Evolutionary conservation across 2,797 vertebrate genomes (phyloP), one percentile per base, ranked within the genome.

Genomic region (Margarornis squamiger): DNA sequence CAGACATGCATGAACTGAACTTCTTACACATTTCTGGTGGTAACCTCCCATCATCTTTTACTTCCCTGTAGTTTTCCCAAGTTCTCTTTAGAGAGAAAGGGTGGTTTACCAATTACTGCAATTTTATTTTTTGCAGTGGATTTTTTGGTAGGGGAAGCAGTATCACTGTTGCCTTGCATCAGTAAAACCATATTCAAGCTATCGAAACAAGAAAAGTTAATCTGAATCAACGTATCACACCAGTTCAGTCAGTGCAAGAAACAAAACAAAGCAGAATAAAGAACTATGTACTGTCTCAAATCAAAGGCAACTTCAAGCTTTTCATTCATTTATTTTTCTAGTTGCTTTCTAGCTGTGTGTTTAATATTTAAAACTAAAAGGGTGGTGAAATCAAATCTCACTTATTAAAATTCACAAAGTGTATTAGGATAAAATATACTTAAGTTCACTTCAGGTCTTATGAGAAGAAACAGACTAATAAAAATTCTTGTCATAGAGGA

Each of bases 391-490:
- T 46, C 7, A 14, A 92, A 24, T 67, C 30, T 65, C 22, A 65
- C 7, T 23, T 81, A 72, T 49, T 59, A 76, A 91, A 95, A 88
- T 66, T 91, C 61, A 86, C 3, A 11, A 49, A 41, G 15, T n/a
- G 32, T 30, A 48, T 67, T 59, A 88, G 5, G 81, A 86, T 14
- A 73, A 84, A 68, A 84, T 14, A 71, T 8, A 70, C 24, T 66
- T 41, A 59, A 45, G 39, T 52, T 93, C 54, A 77, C 15, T 75
- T 80, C 62, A 92, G 61, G 62, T 51, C 74, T 61, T 34, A 45
- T 58, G 32, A 94, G 67, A 83, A 92, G 80, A 94, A 95, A 79
- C 6, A 74, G 67, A 83, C 38, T 67, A 92, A 57, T 57, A 61
- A 90, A 85, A 91, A 89, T 82, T 85, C 72, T 95, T 63, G 46